Conservation (phyloP, 2,888 invertebrate genomes). For the Mechanitis messenoides region DNA sequence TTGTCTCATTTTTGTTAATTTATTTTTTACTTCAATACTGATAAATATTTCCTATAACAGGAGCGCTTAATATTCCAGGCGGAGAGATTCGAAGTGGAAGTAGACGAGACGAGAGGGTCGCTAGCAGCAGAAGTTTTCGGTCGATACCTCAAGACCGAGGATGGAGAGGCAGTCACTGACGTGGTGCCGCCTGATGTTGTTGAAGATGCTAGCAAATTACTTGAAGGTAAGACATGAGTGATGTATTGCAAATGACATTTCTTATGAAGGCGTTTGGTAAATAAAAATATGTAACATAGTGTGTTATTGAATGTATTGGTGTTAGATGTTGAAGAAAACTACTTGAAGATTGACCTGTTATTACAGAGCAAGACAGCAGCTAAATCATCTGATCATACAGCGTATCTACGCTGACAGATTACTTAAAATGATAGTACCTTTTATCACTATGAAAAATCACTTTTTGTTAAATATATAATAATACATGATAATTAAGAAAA, state of each 20-base stretch:
- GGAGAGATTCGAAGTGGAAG: slow-evolving; percentile 94
- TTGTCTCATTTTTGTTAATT: too few relatives aligned
- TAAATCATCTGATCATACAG: too few relatives aligned
- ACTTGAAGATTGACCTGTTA: too few relatives aligned
- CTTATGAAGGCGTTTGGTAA: neutral
- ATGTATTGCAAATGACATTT: neutral
- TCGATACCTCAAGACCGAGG: slow-evolving; percentile 70
- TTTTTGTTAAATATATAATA: too few relatives aligned
- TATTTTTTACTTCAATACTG: too few relatives aligned
- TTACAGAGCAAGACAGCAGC: too few relatives aligned
- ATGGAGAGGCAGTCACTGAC: slow-evolving; percentile 65
- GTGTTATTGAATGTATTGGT: too few relatives aligned
- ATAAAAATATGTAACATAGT: neutral
- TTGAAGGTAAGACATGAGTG: slow-evolving; percentile 60
- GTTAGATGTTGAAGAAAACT: too few relatives aligned
- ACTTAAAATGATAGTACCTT: too few relatives aligned
- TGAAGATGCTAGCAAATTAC: slow-evolving; percentile 51
- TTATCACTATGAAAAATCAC: too few relatives aligned
- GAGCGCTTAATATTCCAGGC: slow-evolving; percentile 52
- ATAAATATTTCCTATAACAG: slow-evolving; percentile 17
- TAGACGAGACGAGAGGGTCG: slow-evolving; percentile 90
- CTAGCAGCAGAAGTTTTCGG: slow-evolving; percentile 81
- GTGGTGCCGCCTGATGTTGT: slow-evolving; percentile 54
- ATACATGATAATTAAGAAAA: too few relatives aligned
- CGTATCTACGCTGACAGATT: too few relatives aligned